Conservation (phyloP, 2,797 vertebrate genomes). For the Erethizon dorsatum region DNA sequence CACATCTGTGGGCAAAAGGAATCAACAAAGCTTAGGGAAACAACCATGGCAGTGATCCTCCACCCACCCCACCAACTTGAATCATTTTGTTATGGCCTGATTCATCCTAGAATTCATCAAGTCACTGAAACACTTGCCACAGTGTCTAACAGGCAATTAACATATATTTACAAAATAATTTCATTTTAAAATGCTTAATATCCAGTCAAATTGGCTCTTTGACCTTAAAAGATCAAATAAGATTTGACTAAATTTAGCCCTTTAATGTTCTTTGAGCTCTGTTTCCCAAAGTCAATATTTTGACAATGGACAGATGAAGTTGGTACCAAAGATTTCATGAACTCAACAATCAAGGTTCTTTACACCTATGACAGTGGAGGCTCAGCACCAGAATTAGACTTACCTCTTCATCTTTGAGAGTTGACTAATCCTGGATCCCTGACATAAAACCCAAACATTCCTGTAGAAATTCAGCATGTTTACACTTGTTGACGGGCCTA, state of each 20-base stretch:
- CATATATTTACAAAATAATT: background rate
- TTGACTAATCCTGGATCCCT: background rate
- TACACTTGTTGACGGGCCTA: background rate
- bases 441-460: background rate
- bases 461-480: background rate
- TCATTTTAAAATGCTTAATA: conserved; percentile 1
- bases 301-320: background rate
- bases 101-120: background rate
- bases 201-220: background rate
- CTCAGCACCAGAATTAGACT: background rate
- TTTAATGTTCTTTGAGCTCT: background rate
- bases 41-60: background rate
- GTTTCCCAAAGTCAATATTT: background rate
- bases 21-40: background rate
- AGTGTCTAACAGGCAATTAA: background rate
- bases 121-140: background rate
- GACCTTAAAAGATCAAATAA: background rate
- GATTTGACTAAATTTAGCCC: background rate
- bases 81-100: background rate
- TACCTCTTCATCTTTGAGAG: background rate
- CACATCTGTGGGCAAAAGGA: background rate
- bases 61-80: background rate
- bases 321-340: background rate
- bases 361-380: background rate
- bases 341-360: background rate